These are phyloP conservation scores for Drosophila triauraria DNA, from an alignment of 1,140 invertebrate species.

Conservation along the genomic window DNA sequence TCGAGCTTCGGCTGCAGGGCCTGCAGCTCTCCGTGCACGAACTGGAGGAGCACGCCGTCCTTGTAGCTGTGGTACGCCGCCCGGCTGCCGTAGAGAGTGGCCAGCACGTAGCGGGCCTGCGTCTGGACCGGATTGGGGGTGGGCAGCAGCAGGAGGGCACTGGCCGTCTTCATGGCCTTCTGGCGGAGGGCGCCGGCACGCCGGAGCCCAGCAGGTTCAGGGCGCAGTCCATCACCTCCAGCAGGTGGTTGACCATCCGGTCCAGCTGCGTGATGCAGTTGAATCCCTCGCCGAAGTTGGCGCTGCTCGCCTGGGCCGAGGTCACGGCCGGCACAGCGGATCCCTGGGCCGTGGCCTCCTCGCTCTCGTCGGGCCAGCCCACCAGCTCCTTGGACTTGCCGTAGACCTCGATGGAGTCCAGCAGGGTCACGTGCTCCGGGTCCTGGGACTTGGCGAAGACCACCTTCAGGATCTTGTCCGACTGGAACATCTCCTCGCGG, in stretches of 20 bases:
- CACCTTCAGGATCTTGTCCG: conserved; percentile 96
- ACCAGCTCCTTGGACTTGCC: conserved; percentile 98
- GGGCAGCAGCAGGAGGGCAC: conserved; percentile 92
- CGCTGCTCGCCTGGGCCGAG: conserved; percentile 13
- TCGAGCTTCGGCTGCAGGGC: conserved; percentile 64
- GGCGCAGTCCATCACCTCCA: conserved; percentile 91
- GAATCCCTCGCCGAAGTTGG: conserved; percentile 76
- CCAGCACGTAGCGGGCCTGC: conserved; percentile 91
- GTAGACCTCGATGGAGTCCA: conserved; percentile 96
- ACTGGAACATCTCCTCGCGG: conserved; percentile 96
- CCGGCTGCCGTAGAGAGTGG: conserved; percentile 91
- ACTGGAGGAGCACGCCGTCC: conserved; percentile 93
- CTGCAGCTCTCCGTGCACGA: conserved; percentile 91
- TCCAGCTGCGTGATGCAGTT: conserved; percentile 80
- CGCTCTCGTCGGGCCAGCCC: conserved; percentile 98
- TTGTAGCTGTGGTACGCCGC: conserved; percentile 94
- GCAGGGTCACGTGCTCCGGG: conserved; percentile 94
- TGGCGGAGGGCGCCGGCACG: conserved; percentile 85
- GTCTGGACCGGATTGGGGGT: conserved; percentile 92
- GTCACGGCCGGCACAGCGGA: conserved; percentile 25
- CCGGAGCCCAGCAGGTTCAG: conserved; percentile 84
- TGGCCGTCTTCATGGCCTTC: conserved; percentile 90
- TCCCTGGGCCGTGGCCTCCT: conserved; percentile 88
- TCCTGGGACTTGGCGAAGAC: conserved; percentile 96
- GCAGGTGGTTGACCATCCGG: conserved; percentile 89